phyloP scores from a whole-genome alignment of 2,797 vertebrate species.

The Acanthurus lineatus region DNA sequence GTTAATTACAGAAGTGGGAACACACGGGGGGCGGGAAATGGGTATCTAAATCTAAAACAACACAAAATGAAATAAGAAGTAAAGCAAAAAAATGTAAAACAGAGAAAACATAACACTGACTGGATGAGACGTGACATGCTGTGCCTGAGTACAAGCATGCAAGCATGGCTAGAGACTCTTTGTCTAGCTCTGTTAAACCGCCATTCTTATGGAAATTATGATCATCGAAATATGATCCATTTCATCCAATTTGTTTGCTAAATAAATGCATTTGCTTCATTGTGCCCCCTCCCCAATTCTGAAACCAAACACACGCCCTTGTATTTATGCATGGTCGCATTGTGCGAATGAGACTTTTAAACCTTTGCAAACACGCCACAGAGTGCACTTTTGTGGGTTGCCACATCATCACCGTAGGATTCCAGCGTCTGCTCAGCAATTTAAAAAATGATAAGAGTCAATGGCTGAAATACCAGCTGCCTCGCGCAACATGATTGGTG shows the following conservation, averaged over 20 bases:
- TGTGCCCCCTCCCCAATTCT: neutral
- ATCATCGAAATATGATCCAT: neutral
- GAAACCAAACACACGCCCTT: neutral
- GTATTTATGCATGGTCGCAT: neutral
- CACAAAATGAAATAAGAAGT: too few species aligned
- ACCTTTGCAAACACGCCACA: slow-evolving; percentile 42
- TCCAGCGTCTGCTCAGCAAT: slow-evolving; percentile 16
- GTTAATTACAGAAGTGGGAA: too few species aligned
- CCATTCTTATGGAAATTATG: neutral
- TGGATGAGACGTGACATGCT: too few species aligned
- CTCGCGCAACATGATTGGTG: slow-evolving; percentile 40
- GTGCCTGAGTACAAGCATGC: too few species aligned
- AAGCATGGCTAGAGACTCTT: neutral
- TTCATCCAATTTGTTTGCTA: neutral
- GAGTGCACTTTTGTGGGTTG: slow-evolving; percentile 31
- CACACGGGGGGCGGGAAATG: too few species aligned
- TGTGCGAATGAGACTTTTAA: slow-evolving; percentile 29
- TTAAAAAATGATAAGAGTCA: slow-evolving; percentile 34
- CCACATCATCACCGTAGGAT: slow-evolving; percentile 42
- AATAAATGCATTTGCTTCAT: neutral
- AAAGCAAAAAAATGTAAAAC: too few species aligned
- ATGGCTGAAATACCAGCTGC: slow-evolving; percentile 41
- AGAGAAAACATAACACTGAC: too few species aligned
- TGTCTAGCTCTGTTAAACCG: neutral
- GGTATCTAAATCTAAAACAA: too few species aligned